These are phyloP conservation scores for Cyprinodon diabolis DNA, from an alignment of 2,797 vertebrate species.

Conservation along the genomic window DNA sequence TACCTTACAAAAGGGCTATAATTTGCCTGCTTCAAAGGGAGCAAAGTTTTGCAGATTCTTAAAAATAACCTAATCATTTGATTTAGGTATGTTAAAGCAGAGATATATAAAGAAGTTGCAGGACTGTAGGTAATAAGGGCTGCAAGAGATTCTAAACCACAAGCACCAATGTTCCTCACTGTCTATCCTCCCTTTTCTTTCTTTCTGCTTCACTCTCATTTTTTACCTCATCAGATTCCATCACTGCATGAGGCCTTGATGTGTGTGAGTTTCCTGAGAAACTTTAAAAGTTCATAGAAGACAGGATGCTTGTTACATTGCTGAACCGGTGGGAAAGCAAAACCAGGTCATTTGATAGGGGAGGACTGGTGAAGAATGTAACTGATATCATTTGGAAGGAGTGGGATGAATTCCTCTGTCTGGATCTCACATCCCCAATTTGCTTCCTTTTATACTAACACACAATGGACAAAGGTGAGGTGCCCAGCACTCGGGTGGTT, in stretches of 20 bases:
- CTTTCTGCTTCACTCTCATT: constrained; percentile 20
- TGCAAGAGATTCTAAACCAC: constrained; percentile 17
- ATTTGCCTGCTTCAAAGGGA: no score
- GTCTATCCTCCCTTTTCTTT: constrained; percentile 5
- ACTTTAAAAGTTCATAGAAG: constrained; percentile 21
- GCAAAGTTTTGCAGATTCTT: no score
- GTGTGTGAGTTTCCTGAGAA: constrained; percentile 15
- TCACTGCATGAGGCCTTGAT: constrained; percentile 12
- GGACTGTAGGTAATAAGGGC: no score
- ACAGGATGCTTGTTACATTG: constrained; percentile 44
- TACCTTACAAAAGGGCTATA: no score
- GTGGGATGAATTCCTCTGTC: constrained; percentile 60
- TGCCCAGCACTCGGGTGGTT: constrained; percentile 45
- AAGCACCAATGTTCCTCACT: constrained; percentile 24
- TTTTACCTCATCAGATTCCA: constrained; percentile 11
- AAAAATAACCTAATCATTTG: no score
- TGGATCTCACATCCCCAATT: constrained; percentile 63
- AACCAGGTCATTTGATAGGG: constrained; percentile 68
- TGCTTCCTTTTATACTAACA: constrained; percentile 68
- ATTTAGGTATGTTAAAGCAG: no score
- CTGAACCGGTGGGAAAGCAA: constrained; percentile 69
- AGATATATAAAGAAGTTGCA: no score
- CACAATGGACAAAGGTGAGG: constrained; percentile 71
- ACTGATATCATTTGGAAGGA: constrained; percentile 69
- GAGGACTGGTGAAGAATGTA: constrained; percentile 69